Conservation (phyloP, 2,797 vertebrate genomes). For the Peromyscus eremicus region DNA sequence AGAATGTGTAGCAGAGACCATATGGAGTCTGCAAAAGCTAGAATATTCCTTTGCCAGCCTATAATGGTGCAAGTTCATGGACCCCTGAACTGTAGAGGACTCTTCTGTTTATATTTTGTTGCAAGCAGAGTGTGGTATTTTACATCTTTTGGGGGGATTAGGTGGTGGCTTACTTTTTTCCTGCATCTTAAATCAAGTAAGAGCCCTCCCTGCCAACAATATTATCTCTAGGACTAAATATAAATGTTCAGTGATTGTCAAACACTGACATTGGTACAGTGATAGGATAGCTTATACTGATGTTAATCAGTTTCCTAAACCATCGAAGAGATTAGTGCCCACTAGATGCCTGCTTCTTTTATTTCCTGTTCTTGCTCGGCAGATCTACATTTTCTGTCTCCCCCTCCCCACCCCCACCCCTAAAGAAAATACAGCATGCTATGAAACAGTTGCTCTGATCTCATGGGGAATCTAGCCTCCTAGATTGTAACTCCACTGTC, state of each 20-base stretch:
- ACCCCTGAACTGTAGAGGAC: neutral
- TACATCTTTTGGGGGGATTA: neutral
- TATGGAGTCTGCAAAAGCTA: neutral
- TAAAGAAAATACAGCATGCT: neutral
- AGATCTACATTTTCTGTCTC: neutral
- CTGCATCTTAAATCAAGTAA: neutral
- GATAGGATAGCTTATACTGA: neutral
- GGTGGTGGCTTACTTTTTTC: slow-evolving; percentile 7
- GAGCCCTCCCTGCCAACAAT: neutral
- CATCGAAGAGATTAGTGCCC: neutral
- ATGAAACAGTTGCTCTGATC: neutral
- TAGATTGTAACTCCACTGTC: slow-evolving; percentile 9
- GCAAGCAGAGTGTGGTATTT: slow-evolving; percentile 15
- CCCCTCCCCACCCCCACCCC: neutral
- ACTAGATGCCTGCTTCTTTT: neutral
- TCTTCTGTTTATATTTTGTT: slow-evolving; percentile 13
- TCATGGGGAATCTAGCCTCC: neutral
- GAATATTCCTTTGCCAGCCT: neutral
- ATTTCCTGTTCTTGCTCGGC: neutral
- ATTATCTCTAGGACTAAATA: slow-evolving; percentile 23
- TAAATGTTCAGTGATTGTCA: neutral
- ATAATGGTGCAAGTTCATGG: neutral
- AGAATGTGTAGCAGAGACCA: neutral
- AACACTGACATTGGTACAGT: neutral
- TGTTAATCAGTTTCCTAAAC: neutral